Percentiles rank a stretch among this genome's conserved stretches.
Evolutionary conservation across 92 coral and sea anemone genomes (phyloP).

Genomic region (Palythoa heliodiscus): DNA sequence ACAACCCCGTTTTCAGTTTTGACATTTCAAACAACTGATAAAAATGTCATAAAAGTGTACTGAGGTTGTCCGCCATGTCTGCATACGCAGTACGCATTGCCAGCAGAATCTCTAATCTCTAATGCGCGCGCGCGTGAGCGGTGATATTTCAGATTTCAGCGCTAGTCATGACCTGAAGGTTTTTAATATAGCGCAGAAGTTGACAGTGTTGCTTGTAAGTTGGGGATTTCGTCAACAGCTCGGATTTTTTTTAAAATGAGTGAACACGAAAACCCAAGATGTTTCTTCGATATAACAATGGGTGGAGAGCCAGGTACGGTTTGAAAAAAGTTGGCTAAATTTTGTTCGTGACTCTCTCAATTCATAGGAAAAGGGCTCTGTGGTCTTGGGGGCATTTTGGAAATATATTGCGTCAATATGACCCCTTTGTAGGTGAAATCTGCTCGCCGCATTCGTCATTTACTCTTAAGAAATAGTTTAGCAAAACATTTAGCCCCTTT

Average conservation of each 20-base stretch:
- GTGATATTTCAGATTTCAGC: constrained; percentile 21
- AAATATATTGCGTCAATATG: constrained; percentile 46
- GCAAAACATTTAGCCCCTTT: not conserved
- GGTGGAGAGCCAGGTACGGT: constrained; percentile 83
- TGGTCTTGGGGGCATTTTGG: constrained; percentile 45
- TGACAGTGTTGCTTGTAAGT: constrained; percentile 16
- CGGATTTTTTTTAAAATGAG: constrained; percentile 58
- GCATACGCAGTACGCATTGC: not conserved
- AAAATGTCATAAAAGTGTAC: not conserved
- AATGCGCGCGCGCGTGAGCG: constrained; percentile 35
- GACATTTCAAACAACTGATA: constrained; percentile 49
- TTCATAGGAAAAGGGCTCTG: constrained; percentile 16
- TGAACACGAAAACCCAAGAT: constrained; percentile 65
- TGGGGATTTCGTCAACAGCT: not conserved
- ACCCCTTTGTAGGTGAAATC: constrained; percentile 5
- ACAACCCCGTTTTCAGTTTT: constrained; percentile 73
- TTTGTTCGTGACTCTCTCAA: constrained; percentile 41
- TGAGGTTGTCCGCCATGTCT: constrained; percentile 43
- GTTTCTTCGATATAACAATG: constrained; percentile 81
- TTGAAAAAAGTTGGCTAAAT: not conserved
- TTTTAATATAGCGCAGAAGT: constrained; percentile 11
- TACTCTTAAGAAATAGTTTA: not conserved
- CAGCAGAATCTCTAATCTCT: constrained; percentile 46
- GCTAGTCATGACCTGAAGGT: constrained; percentile 23
- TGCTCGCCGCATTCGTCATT: constrained; percentile 12